phyloP scores from a whole-genome alignment of 1,140 invertebrate genomes.

The Drosophila sturtevanti region DNA sequence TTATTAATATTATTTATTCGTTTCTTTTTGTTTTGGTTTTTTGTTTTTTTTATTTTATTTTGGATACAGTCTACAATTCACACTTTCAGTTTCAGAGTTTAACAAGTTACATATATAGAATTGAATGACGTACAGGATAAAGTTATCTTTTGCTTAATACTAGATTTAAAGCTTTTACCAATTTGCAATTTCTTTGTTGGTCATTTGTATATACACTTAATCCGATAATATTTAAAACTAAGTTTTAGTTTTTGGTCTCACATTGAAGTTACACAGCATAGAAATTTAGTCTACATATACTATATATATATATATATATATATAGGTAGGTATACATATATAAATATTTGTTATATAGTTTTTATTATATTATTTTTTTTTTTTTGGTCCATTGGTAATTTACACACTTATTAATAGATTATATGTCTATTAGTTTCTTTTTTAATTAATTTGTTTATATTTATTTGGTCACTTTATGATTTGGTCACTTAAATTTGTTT shows the following conservation, averaged over 20 bases:
- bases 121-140: constrained; percentile 48
- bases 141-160: constrained; percentile 31
- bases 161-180: constrained; percentile 78
- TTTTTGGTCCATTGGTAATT: constrained; percentile 13
- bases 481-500: constrained; percentile 34
- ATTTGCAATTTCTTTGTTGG: constrained; percentile 62
- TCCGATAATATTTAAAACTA: background rate
- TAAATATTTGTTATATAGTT: too few relatives aligned
- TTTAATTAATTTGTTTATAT: constrained; percentile 26
- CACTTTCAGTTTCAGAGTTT: constrained; percentile 62
- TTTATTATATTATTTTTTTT: background rate
- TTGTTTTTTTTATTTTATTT: constrained; percentile 21
- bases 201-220: constrained; percentile 32
- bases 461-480: constrained; percentile 39
- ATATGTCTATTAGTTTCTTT: background rate
- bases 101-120: constrained; percentile 11
- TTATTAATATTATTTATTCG: constrained; percentile 2
- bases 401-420: constrained; percentile 61
- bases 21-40: too few relatives aligned
- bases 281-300: background rate
- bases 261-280: constrained; percentile 1
- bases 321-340: background rate
- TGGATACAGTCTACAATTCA: constrained; percentile 73
- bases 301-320: background rate
- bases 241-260: background rate